phyloP scores from a whole-genome alignment of 2,888 invertebrate genomes.

The Amphimallon solstitiale region DNA sequence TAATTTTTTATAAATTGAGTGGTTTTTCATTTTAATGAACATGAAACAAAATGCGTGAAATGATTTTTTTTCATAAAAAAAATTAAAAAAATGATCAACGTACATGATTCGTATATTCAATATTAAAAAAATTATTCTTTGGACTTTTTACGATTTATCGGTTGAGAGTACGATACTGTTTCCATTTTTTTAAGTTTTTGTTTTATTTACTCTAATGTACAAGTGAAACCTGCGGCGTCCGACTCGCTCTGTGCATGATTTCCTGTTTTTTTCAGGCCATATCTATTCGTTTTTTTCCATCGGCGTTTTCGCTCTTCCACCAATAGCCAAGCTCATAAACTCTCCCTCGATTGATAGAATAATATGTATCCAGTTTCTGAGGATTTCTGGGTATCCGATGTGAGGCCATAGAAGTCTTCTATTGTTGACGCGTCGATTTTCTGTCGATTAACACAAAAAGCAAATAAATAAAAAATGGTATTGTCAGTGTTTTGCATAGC shows the following conservation, averaged over 20 bases:
- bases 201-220: slow-evolving; percentile 25
- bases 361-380: slow-evolving; percentile 99
- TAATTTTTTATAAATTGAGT: background rate
- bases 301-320: slow-evolving; percentile 28
- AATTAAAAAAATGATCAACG: background rate
- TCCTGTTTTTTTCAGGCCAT: slow-evolving; percentile 35
- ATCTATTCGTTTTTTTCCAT: slow-evolving; percentile 27
- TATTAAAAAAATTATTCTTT: slow-evolving; percentile 38
- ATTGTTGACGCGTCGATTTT: slow-evolving; percentile 99
- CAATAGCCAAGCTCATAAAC: slow-evolving; percentile 51
- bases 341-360: slow-evolving; percentile 90
- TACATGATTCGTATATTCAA: slow-evolving; percentile 34
- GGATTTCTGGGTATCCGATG: slow-evolving; percentile 98
- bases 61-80: slow-evolving; percentile 8
- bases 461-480: background rate
- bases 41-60: slow-evolving; percentile 22
- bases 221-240: slow-evolving; percentile 33
- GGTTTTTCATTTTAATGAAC: slow-evolving; percentile 2
- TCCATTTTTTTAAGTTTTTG: slow-evolving; percentile 15
- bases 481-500: no score
- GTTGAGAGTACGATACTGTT: slow-evolving; percentile 32
- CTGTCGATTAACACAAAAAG: slow-evolving; percentile 64
- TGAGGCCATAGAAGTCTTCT: slow-evolving; percentile 99
- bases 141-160: slow-evolving; percentile 34
- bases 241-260: slow-evolving; percentile 25